Conservation (phyloP, 1,140 invertebrate species). For the Adelges cooleyi region DNA sequence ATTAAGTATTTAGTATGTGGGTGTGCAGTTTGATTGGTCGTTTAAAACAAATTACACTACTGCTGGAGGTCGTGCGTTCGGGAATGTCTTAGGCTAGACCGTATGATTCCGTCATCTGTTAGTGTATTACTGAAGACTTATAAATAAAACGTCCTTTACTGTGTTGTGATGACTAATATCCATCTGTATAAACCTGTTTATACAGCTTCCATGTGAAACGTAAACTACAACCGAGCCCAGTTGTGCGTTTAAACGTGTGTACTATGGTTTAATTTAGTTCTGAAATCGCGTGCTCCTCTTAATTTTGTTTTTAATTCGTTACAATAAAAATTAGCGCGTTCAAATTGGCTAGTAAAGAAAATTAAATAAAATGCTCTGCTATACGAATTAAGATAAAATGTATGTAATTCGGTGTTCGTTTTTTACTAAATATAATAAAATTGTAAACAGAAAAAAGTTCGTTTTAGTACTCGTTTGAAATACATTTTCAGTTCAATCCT, state of each 20-base stretch:
- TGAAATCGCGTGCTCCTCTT: neutral
- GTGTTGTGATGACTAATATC: conserved; percentile 19
- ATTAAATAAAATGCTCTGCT: no score
- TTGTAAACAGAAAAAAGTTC: no score
- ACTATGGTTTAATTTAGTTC: conserved; percentile 2
- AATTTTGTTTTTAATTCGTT: neutral
- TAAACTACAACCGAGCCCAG: neutral
- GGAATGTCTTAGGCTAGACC: neutral
- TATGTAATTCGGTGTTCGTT: neutral
- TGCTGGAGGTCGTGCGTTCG: neutral
- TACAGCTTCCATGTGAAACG: conserved; percentile 12
- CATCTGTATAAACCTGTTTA: conserved; percentile 26
- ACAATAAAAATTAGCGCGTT: no score
- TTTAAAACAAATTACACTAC: neutral
- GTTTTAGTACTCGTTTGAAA: conserved; percentile 13
- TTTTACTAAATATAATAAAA: no score
- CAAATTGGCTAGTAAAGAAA: no score
- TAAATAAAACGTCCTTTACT: conserved; percentile 28
- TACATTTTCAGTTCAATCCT: conserved; percentile 44
- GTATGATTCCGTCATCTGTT: neutral
- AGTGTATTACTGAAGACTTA: conserved; percentile 6
- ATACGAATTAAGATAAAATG: no score
- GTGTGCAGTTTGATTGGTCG: neutral
- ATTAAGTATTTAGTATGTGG: no score
- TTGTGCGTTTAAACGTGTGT: conserved; percentile 5